Base-by-base conservation (phyloP, 1,140 invertebrate species). In the Apocrypta bakeri region DNA sequence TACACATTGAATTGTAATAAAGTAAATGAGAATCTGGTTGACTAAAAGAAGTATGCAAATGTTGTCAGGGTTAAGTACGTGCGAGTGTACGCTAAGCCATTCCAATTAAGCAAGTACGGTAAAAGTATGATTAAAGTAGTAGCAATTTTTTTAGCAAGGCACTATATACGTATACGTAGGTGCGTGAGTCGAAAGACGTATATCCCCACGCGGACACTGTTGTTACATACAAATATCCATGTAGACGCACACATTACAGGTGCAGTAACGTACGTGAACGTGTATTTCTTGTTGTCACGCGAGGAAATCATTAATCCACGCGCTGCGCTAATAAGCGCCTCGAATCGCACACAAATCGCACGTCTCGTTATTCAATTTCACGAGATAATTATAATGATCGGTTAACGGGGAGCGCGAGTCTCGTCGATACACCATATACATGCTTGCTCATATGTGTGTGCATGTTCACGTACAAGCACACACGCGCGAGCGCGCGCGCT, bases 301-400 rank as follows among this genome's bases (percentile, higher is more conserved):
- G n/a, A 83, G 68, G 48, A 83, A 72, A 79, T 83, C 81, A 79
- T 83, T 72, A 83, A 78, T 14, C 48, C 48, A n/a, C 17, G 76
- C 40, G 37, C 25, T 56, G 29, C 64, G 42, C 81, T 82, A 82
- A 82, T 82, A 82, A 77, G 81, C 81, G 74, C 74, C 81, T 77
- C 66, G 75, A 82, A 82, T 82, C 56, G 76, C 80, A 76, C 80
- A 37, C 80, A 76, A 82, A 75, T 81, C 79, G 56, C 56, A 37
- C 71, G 17, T 69, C 81, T 82, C 74, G 81, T 82, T 82, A 82
- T 76, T 82, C 81, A 82, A 82, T 82, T 77, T 76, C 56, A 77
- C 81, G 66, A 48, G 81, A 14, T 66, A 82, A 82, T 82, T 82
- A 82, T 77, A 82, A 82, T 42, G 79, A 64, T 56, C 37, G 63